Conservation (phyloP, 2,888 invertebrate genomes). For the Sinhomidia bicolor region DNA sequence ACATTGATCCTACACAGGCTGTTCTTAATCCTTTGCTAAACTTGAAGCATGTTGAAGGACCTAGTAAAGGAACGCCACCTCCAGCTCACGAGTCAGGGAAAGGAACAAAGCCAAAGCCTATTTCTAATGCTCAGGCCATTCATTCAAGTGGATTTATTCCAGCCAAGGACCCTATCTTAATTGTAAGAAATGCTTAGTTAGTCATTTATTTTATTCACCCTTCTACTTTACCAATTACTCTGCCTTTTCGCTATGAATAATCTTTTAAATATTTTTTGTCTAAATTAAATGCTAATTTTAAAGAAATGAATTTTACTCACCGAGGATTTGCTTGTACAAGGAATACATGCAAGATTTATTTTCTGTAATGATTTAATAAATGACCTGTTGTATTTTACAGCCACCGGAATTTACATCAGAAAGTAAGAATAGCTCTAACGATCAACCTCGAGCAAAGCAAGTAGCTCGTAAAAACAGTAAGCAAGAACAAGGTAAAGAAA, state of each 20-base stretch:
- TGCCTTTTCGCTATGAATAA: no score
- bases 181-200: no score
- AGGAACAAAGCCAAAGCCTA: not conserved
- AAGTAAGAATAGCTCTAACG: not conserved
- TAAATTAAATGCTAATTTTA: no score
- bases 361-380: no score
- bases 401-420: not conserved
- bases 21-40: constrained; percentile 26
- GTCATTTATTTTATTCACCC: no score
- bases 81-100: constrained; percentile 36
- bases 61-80: not conserved
- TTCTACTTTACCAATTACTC: no score
- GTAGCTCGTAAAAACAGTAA: not conserved
- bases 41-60: constrained; percentile 22
- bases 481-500: not conserved
- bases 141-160: not conserved
- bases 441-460: not conserved
- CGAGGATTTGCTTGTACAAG: no score
- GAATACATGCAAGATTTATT: no score
- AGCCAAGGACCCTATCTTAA: no score
- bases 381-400: no score
- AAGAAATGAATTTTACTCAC: not conserved
- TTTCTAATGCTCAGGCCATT: not conserved
- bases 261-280: no score
- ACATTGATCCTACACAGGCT: constrained; percentile 38